phyloP scores from a whole-genome alignment of 2,797 vertebrate species.

The Leptodactylus fallax region DNA sequence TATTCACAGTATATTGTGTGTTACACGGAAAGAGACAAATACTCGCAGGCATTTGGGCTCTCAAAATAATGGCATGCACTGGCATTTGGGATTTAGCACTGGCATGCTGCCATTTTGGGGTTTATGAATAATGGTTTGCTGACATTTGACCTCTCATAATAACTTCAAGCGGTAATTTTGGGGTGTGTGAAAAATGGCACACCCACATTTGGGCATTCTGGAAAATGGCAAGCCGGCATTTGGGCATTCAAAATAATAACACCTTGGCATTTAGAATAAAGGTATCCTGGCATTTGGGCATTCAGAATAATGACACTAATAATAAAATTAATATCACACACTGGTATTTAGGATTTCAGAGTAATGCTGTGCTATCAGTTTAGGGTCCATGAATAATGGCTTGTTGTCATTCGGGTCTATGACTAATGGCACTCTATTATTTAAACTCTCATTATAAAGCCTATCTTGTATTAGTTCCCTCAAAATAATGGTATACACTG shows the following conservation, averaged over 20 bases:
- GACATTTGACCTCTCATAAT: neutral
- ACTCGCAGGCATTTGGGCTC: neutral
- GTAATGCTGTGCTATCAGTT: neutral
- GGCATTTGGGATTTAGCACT: neutral
- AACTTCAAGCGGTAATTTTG: neutral
- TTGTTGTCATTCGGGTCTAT: neutral
- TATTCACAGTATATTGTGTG: neutral
- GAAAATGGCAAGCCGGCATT: neutral
- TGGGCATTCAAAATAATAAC: neutral
- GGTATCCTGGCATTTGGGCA: neutral
- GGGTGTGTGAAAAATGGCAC: neutral
- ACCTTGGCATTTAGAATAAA: neutral
- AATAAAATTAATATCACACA: neutral
- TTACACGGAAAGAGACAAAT: neutral
- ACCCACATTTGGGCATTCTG: neutral
- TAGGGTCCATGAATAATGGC: neutral
- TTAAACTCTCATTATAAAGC: too few species aligned
- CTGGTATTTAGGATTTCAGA: neutral
- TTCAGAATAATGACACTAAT: neutral
- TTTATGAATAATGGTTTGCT: neutral
- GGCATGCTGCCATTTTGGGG: neutral
- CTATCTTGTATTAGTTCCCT: neutral
- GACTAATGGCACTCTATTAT: too few species aligned
- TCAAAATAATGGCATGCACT: neutral
- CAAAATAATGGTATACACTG: neutral